A percentile compares a stretch with the other conserved stretches of the same genome.
These are phyloP conservation scores for Oreocharis arfaki DNA, from an alignment of 2,113 vertebrate genomes.

Conservation along the genomic window DNA sequence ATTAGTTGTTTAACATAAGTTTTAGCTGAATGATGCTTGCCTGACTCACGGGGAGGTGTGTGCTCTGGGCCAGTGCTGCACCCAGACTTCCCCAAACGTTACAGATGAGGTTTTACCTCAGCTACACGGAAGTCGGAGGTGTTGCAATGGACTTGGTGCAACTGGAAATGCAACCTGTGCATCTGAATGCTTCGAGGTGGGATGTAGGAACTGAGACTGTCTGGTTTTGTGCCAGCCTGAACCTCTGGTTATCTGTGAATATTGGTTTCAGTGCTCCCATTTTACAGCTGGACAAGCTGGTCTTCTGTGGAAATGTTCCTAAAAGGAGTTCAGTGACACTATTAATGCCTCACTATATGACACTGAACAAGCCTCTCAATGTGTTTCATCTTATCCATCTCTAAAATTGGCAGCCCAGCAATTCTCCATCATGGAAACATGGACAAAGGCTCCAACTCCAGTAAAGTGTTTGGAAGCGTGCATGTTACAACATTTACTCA, in stretches of 20 bases:
- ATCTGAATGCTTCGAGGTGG: neutral
- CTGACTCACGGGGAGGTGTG: neutral
- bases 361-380: neutral
- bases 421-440: neutral
- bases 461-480: neutral
- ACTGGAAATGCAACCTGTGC: neutral
- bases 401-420: neutral
- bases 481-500: neutral
- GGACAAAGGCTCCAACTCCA: neutral
- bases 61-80: neutral
- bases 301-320: neutral
- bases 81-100: neutral
- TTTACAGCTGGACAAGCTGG: neutral
- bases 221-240: neutral
- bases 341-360: neutral
- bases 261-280: neutral
- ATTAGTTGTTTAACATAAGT: neutral
- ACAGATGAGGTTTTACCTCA: neutral
- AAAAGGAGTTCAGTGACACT: neutral
- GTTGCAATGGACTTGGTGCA: neutral
- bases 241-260: neutral
- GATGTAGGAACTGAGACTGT: neutral
- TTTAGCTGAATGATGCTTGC: neutral
- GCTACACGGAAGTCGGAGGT: accelerated
- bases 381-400: neutral